Evolutionary conservation across 2,888 invertebrate genomes (phyloP).

Genomic region (Pogonocherus hispidulus): DNA sequence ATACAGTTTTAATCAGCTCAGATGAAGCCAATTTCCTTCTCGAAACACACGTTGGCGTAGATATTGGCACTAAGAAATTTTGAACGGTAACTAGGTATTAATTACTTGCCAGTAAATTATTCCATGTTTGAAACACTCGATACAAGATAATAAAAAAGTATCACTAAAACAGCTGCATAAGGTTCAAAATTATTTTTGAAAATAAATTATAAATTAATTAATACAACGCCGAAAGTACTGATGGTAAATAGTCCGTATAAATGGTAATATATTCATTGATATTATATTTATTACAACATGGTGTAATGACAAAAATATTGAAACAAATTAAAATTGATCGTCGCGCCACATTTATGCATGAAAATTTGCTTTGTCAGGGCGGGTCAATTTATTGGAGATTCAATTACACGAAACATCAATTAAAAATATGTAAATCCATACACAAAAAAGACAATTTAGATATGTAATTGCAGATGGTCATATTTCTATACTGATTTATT

Average conservation of each 20-base stretch:
- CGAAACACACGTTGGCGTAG: too few species aligned
- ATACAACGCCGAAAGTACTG: not conserved
- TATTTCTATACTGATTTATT: conserved; percentile 16
- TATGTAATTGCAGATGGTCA: conserved; percentile 11
- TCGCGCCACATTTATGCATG: conserved; percentile 29
- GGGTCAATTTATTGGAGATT: conserved; percentile 44
- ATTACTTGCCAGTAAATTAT: too few species aligned
- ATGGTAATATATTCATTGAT: conserved; percentile 32
- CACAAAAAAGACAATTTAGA: conserved; percentile 37
- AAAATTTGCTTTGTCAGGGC: conserved; percentile 36
- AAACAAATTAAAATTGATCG: conserved; percentile 42
- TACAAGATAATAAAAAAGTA: too few species aligned
- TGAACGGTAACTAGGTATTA: too few species aligned
- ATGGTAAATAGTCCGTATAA: conserved; percentile 28
- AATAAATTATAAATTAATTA: too few species aligned
- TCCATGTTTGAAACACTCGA: too few species aligned
- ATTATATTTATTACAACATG: conserved; percentile 26
- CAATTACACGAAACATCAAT: conserved; percentile 46
- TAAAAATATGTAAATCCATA: conserved; percentile 49
- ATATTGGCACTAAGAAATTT: too few species aligned
- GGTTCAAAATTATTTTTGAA: too few species aligned
- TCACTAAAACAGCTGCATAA: too few species aligned
- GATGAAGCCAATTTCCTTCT: too few species aligned
- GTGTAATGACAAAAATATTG: conserved; percentile 40
- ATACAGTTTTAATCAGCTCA: too few species aligned